phyloP scores from a whole-genome alignment of 2,888 invertebrate genomes.

The Noctua comes region DNA sequence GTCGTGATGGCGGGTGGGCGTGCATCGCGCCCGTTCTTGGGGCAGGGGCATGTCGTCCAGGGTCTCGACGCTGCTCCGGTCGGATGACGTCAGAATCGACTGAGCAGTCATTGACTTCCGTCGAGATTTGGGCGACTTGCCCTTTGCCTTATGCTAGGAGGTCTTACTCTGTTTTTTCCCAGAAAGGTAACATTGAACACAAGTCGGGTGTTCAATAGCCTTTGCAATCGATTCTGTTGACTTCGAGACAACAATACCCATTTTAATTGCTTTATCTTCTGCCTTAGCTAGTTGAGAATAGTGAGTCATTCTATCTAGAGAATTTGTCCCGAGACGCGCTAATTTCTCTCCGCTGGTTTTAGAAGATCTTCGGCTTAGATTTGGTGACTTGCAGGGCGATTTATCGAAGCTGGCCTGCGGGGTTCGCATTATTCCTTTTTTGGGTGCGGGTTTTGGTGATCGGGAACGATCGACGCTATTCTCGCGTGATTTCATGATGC shows the following conservation, averaged over 20 bases:
- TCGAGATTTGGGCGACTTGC: constrained; percentile 91
- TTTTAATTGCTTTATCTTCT: constrained; percentile 88
- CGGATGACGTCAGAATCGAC: constrained; percentile 83
- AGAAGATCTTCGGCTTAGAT: constrained; percentile 84
- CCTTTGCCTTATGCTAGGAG: constrained; percentile 92
- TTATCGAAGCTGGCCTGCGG: constrained; percentile 88
- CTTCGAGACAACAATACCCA: constrained; percentile 90
- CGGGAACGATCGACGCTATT: constrained; percentile 85
- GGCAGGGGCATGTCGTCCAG: constrained; percentile 79
- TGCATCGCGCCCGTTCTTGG: constrained; percentile 80
- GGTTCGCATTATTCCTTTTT: constrained; percentile 89
- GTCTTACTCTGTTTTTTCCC: constrained; percentile 90
- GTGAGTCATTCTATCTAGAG: constrained; percentile 86
- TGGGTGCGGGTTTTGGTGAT: constrained; percentile 87
- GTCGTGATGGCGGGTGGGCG: constrained; percentile 78
- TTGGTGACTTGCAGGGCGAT: constrained; percentile 87
- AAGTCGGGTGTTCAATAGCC: constrained; percentile 92
- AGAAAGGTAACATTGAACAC: constrained; percentile 93
- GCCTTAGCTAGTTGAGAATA: constrained; percentile 88
- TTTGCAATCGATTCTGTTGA: constrained; percentile 89
- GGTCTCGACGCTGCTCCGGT: constrained; percentile 87
- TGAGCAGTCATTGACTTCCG: constrained; percentile 82
- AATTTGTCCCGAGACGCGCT: constrained; percentile 87
- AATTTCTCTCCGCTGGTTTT: constrained; percentile 85
- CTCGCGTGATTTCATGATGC: constrained; percentile 88